Evolutionary conservation across 2,888 invertebrate genomes (phyloP), one percentile per base, ranked within the genome.

Genomic region (Epinotia bilunana): DNA sequence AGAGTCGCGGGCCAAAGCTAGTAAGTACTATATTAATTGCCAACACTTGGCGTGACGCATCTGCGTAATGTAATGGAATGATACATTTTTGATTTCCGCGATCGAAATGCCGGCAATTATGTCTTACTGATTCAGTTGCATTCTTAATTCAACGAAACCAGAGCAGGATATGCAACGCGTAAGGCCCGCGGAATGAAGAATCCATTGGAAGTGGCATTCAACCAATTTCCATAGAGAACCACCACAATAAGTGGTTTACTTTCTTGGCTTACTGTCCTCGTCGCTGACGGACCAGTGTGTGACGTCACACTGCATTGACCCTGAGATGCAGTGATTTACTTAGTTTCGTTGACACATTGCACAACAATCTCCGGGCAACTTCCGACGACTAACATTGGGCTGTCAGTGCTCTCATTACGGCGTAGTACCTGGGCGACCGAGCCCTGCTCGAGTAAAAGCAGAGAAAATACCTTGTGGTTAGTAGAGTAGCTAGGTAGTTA

Each of bases 261-360:
- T 39, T 39, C 7, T 39, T 39, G 39, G 39, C 9, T 39, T 7
- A 39, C 39, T 39, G 9, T 9, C 7, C 39, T 49, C 16, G 49
- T 1, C 13, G 5, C 53, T 53, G 53, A 6, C 7, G 6, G 7
- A n/a, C 53, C 53, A 16, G 53, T 53, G n/a, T 53, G 53, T 53
- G n/a, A 53, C 53, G 53, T 53, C 53, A 53, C 53, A 7, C 53
- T n/a, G n/a, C 53, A 53, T n/a, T 53, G n/a, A 53, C 53, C 53
- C 16, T 53, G 53, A 53, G 13, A 6, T 53, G 53, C 53, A n/a
- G 53, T 53, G 53, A 53, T 53, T 53, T n/a, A n/a, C n/a, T n/a
- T 7, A n/a, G 53, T n/a, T 53, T 7, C n/a, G 53, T 53, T 53
- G 13, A 53, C 53, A n/a, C n/a, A 49, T 49, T 53, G 49, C 49